A percentile compares a stretch with the other conserved stretches of the same genome.
Evolutionary conservation across 2,797 vertebrate genomes (phyloP).

Genomic region (Chaenodraco wilsoni): DNA sequence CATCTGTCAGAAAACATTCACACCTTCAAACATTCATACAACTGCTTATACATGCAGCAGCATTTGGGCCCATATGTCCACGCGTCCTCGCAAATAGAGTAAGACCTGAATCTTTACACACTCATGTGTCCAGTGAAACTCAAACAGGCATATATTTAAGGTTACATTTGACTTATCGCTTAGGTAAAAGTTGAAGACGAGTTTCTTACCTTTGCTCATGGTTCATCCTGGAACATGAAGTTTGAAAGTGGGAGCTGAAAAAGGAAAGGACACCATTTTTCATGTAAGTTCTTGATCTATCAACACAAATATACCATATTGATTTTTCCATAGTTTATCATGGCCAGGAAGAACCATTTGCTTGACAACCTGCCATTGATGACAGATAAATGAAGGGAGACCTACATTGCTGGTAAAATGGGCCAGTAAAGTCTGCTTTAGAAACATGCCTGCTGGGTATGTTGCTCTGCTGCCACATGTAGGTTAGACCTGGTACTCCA

Average conservation of each 20-base stretch:
- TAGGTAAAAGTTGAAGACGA: not conserved
- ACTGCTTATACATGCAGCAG: constrained; percentile 30
- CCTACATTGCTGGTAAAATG: constrained; percentile 40
- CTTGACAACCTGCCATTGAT: constrained; percentile 49
- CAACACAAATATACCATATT: constrained; percentile 20
- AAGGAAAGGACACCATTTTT: constrained; percentile 43
- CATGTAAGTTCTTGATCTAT: constrained; percentile 38
- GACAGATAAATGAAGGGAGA: constrained; percentile 37
- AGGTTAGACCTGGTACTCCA: constrained; percentile 53
- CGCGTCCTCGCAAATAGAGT: not conserved
- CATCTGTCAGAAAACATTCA: constrained; percentile 62
- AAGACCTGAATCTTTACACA: not conserved
- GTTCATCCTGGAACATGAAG: constrained; percentile 66
- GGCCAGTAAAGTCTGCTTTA: constrained; percentile 31
- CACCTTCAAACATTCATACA: constrained; percentile 27
- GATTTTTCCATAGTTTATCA: constrained; percentile 25
- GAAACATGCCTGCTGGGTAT: constrained; percentile 57
- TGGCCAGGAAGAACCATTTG: constrained; percentile 42
- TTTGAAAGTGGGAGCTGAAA: constrained; percentile 72
- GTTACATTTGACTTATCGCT: no score
- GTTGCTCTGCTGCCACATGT: constrained; percentile 77
- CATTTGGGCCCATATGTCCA: constrained; percentile 35
- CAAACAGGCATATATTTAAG: not conserved
- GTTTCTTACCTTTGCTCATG: constrained; percentile 77
- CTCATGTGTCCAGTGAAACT: no score